Conservation (phyloP, 2,797 vertebrate species). For the Arrhamphus sclerolepis region DNA sequence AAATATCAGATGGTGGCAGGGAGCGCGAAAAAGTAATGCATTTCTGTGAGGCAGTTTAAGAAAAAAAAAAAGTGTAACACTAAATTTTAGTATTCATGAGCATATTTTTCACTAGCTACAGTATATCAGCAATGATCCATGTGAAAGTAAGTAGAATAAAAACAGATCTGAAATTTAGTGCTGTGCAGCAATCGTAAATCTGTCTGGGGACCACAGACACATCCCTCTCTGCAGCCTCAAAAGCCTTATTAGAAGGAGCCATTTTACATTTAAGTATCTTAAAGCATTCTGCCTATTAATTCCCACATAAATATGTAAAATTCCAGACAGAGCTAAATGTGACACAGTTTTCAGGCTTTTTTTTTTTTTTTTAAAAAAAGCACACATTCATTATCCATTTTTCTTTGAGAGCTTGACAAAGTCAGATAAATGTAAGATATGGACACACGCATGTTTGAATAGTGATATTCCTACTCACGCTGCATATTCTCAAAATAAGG, state of each 20-base stretch:
- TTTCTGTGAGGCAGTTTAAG: constrained; percentile 46
- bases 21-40: constrained; percentile 27
- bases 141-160: constrained; percentile 76
- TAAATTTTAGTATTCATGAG: constrained; percentile 74
- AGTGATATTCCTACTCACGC: constrained; percentile 5
- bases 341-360: constrained; percentile 51
- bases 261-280: constrained; percentile 76
- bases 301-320: constrained; percentile 79
- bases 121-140: constrained; percentile 72
- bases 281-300: constrained; percentile 76
- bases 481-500: constrained; percentile 13
- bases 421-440: constrained; percentile 60
- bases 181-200: constrained; percentile 74
- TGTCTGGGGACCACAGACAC: constrained; percentile 67
- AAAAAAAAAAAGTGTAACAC: constrained; percentile 50
- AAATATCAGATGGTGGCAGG: constrained; percentile 28
- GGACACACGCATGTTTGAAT: constrained; percentile 37
- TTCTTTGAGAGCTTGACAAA: constrained; percentile 61
- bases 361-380: too few species aligned
- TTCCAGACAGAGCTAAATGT: constrained; percentile 58
- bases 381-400: constrained; percentile 65
- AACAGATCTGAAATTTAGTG: constrained; percentile 78
- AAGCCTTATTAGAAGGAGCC: constrained; percentile 77
- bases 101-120: constrained; percentile 64
- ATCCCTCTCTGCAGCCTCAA: constrained; percentile 69